phyloP scores from a whole-genome alignment of 2,113 vertebrate species.

The Halcyon malimbica region DNA sequence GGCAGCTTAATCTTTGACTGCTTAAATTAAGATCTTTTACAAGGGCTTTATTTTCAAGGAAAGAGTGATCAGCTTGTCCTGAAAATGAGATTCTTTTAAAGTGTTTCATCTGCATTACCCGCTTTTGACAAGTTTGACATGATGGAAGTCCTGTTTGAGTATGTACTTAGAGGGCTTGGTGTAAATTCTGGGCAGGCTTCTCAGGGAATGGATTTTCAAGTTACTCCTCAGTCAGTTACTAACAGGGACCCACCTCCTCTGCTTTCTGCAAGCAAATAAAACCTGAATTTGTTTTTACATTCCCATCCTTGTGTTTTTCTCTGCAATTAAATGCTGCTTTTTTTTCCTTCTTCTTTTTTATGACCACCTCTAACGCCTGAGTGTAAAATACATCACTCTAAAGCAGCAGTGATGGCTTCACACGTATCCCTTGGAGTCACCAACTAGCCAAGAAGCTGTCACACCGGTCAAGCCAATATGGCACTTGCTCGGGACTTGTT shows the following conservation, averaged over 20 bases:
- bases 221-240: neutral
- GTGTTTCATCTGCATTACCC: conserved; percentile 64
- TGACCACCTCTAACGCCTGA: neutral
- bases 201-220: conserved; percentile 12
- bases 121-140: neutral
- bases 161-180: neutral
- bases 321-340: neutral
- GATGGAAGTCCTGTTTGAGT: conserved; percentile 32
- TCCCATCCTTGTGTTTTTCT: neutral
- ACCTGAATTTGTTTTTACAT: neutral
- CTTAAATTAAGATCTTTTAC: conserved; percentile 65
- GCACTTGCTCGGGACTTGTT: neutral
- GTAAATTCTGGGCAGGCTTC: conserved; percentile 31
- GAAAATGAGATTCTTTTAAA: conserved; percentile 63
- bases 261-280: neutral
- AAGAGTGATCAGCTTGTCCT: conserved; percentile 59
- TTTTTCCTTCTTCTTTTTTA: neutral
- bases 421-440: neutral
- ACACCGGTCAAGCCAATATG: neutral
- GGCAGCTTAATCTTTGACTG: conserved; percentile 57
- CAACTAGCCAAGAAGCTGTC: neutral
- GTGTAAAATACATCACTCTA: neutral
- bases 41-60: conserved; percentile 57
- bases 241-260: neutral
- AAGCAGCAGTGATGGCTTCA: neutral